Evolutionary conservation across 2,888 invertebrate species (phyloP).

Genomic region (Hydrotaea diabolus): DNA sequence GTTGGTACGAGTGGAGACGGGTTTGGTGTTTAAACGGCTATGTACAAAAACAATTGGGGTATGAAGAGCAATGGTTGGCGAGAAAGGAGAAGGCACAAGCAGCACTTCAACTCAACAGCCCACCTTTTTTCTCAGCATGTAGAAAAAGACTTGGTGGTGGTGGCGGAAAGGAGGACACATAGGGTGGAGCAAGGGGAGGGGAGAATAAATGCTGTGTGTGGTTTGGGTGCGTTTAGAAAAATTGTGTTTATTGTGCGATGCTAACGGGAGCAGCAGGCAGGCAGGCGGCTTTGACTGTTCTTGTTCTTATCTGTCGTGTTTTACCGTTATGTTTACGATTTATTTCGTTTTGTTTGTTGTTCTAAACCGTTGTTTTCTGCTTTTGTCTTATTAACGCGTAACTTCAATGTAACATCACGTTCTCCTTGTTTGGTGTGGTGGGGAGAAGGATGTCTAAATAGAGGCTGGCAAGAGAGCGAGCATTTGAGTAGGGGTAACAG

Average conservation of each 20-base stretch:
- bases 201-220: neutral
- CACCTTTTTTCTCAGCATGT: neutral
- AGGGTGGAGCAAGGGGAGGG: neutral
- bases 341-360: constrained; percentile 43
- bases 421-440: neutral
- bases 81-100: neutral
- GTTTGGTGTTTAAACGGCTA: constrained; percentile 55
- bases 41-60: constrained; percentile 46
- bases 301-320: neutral
- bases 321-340: constrained; percentile 49
- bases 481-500: neutral
- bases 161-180: neutral
- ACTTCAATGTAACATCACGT: constrained; percentile 66
- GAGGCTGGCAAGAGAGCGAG: neutral
- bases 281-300: neutral
- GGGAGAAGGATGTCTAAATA: neutral
- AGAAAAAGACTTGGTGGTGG: neutral
- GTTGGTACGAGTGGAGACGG: constrained; percentile 68
- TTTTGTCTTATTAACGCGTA: constrained; percentile 75
- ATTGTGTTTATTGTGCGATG: constrained; percentile 28
- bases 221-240: constrained; percentile 29
- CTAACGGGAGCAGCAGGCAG: neutral
- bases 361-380: constrained; percentile 1
- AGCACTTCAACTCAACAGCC: neutral
- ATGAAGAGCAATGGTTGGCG: neutral